phyloP scores from a whole-genome alignment of 2,113 vertebrate genomes.

The Callipepla squamata region DNA sequence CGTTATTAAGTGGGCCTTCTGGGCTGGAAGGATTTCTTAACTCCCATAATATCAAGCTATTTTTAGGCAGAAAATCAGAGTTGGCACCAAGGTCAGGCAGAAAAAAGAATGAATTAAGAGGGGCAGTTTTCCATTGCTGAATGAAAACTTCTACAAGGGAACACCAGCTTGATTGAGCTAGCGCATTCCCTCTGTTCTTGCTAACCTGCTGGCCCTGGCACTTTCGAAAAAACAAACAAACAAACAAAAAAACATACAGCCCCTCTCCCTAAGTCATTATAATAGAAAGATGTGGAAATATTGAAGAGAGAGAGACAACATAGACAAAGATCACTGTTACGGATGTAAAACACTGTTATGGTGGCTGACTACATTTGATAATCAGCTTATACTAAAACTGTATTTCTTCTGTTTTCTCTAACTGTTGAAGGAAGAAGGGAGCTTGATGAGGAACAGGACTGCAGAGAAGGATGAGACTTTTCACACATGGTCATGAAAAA shows the following conservation, averaged over 20 bases:
- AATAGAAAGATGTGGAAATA: not conserved
- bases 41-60: not conserved
- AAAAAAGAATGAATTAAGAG: slow-evolving; percentile 34
- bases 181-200: not conserved
- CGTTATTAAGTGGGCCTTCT: no score
- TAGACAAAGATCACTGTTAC: no score
- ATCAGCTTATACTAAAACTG: not conserved
- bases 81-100: not conserved
- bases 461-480: not conserved
- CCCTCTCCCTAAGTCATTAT: not conserved
- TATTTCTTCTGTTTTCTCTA: slow-evolving; percentile 7
- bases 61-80: slow-evolving; percentile 22
- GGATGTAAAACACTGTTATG: not conserved
- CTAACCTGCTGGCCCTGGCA: not conserved
- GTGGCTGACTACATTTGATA: not conserved
- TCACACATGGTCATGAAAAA: not conserved
- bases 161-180: not conserved
- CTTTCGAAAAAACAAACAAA: not conserved
- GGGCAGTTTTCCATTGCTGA: not conserved
- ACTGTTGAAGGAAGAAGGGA: not conserved
- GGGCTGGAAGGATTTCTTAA: no score
- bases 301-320: not conserved
- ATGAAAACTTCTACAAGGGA: not conserved
- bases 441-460: not conserved
- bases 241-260: not conserved